Base-by-base conservation (phyloP, 2,888 invertebrate species). In the Tinea trinotella region DNA sequence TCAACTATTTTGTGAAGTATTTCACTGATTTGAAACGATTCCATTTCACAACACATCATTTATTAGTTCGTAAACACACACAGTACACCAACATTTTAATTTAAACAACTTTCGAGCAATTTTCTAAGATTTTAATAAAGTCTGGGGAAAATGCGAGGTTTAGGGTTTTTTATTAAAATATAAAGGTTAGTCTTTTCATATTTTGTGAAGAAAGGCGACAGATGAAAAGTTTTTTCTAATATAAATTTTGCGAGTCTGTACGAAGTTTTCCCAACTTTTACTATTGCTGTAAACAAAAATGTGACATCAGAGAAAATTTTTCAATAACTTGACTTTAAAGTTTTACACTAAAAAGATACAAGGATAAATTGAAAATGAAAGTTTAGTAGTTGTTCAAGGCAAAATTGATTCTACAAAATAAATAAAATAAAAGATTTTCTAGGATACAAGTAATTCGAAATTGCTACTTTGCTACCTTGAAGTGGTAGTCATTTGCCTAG, bases 221-320 rank as follows among this genome's bases (percentile, higher is more conserved):
- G 46, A 15, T 46, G 46, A 46, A 46, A 46, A 46, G 46, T 19
- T 46, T 46, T 46, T 46, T 46, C 46, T 46, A 46, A 46, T 46
- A 46, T 46, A 46, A 46, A 46, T 46, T 44, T 46, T 19, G 46
- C 18, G 19, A 46, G 46, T 19, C n/a, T 12, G 19, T 18, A 15
- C 19, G 17, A 46, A 46, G 18, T 46, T 46, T 46, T 4, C 18
- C 10, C n/a, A 46, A 46, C 18, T 46, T 46, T 46, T 10, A 46
- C 46, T 46, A 46, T 46, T 46, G 19, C 19, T 46, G 46, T 46
- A 46, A 40, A 46, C 19, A 46, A 46, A 46, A 19, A 40, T 15
- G 19, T n/a, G 6, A 19, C 17, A 12, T n/a, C 4, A 36, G 12
- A 36, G 36, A 36, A 46, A 46, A 46, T 18, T 40, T 10, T 19